Base-by-base conservation (phyloP, 2,888 invertebrate genomes). In the Therioaphis trifolii region DNA sequence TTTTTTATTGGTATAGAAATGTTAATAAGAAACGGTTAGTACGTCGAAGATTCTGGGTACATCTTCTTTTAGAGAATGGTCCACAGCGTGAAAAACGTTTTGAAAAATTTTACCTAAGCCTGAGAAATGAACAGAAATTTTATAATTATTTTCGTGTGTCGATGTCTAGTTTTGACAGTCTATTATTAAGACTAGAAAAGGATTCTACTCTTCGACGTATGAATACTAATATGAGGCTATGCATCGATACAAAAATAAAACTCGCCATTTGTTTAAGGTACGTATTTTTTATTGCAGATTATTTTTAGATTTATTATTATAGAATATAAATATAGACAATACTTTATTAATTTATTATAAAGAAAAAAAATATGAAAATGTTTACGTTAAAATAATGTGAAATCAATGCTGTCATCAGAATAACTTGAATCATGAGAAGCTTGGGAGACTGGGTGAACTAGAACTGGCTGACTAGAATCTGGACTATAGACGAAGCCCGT, bases 41-140 rank as follows among this genome's bases (percentile, higher is more conserved):
- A 12, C 63, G 18, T 27, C 18, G 18, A 18, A 35, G 63, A 18
- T 58, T 58, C 58, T 24, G 24, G 58, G 58, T 58, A 58, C 21
- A 58, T 35, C 29, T 5, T 66, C 63, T 35, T 27, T 66, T 66
- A 35, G 35, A 66, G 63, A 66, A 66, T 66, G 35, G 63, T 35
- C 35, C 63, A 66, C 63, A 15, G 15, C 63, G 18, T 15, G 52
- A n/a, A 52, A 52, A 52, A 52, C 14, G 4, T 15, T 52, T 61
- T 61, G 27, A 61, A 61, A 61, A 61, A 61, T 61, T 61, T 61
- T 61, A 61, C 61, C 61, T 29, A 61, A 61, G 12, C 61, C 61
- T 61, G 61, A 61, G 27, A 27, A 14, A 61, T 61, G 61, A 35
- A 58, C 58, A 58, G 21, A 58, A 58, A 58, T 58, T 21, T 58